A percentile compares a stretch with the other conserved stretches of the same genome.
phyloP scores from a whole-genome alignment of 2,797 vertebrate species.

The Oophaga sylvatica region DNA sequence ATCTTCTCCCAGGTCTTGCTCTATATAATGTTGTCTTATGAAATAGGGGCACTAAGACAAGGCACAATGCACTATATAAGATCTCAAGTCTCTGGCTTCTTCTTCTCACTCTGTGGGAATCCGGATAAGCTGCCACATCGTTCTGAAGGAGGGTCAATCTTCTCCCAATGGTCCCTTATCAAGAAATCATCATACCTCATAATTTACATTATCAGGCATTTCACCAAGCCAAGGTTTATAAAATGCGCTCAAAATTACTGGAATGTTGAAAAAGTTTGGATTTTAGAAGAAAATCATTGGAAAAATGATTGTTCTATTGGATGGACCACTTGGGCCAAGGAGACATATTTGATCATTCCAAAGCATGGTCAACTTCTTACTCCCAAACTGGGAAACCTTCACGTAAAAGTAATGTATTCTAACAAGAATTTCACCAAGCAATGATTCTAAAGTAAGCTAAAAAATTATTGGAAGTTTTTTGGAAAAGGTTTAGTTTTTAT shows the following conservation, averaged over 20 bases:
- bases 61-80: conserved; percentile 72
- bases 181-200: no score
- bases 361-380: no score
- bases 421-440: no score
- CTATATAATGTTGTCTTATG: conserved; percentile 70
- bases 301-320: neutral
- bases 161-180: neutral
- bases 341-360: neutral
- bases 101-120: conserved; percentile 62
- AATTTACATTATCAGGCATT: neutral
- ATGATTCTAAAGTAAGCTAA: no score
- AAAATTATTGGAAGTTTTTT: no score
- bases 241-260: neutral
- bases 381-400: no score
- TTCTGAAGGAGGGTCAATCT: neutral
- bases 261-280: neutral
- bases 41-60: conserved; percentile 68
- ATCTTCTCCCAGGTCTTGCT: conserved; percentile 67
- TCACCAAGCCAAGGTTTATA: neutral
- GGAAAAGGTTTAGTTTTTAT: neutral
- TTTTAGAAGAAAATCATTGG: neutral
- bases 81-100: conserved; percentile 64
- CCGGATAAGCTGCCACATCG: conserved; percentile 2
- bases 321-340: neutral
- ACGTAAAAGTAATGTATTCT: no score